Percentiles rank a stretch among this genome's conserved stretches.
Conservation (phyloP, 2,113 vertebrate genomes). For the Daphoenositta chrysoptera region DNA sequence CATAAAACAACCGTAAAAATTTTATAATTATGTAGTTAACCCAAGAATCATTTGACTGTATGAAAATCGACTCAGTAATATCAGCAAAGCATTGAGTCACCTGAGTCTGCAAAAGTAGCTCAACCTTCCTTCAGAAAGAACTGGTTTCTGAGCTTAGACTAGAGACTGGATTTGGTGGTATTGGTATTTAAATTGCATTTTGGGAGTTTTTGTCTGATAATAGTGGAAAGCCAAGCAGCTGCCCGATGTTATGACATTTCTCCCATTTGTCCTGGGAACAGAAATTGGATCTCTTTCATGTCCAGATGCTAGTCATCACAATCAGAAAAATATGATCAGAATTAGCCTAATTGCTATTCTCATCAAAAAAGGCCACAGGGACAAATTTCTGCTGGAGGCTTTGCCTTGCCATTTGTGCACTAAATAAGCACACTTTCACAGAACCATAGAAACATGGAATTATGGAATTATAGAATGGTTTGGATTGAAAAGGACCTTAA, state of each 20-base stretch:
- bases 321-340: background rate
- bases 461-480: background rate
- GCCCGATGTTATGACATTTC: background rate
- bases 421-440: background rate
- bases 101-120: background rate
- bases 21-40: background rate
- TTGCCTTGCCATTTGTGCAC: background rate
- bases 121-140: background rate
- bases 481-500: background rate
- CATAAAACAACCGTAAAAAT: rapidly evolving
- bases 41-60: background rate
- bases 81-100: background rate
- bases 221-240: background rate
- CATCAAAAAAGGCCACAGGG: background rate
- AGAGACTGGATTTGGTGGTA: background rate
- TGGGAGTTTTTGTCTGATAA: background rate
- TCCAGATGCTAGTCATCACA: background rate
- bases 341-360: background rate
- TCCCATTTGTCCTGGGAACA: background rate
- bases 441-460: background rate
- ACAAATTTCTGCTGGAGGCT: background rate
- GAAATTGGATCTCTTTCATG: background rate
- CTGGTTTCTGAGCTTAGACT: background rate
- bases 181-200: background rate
- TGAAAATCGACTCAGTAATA: background rate